Evolutionary conservation across 1,140 invertebrate genomes (phyloP), one percentile per base, ranked within the genome.

Genomic region (Nomia melanderi): DNA sequence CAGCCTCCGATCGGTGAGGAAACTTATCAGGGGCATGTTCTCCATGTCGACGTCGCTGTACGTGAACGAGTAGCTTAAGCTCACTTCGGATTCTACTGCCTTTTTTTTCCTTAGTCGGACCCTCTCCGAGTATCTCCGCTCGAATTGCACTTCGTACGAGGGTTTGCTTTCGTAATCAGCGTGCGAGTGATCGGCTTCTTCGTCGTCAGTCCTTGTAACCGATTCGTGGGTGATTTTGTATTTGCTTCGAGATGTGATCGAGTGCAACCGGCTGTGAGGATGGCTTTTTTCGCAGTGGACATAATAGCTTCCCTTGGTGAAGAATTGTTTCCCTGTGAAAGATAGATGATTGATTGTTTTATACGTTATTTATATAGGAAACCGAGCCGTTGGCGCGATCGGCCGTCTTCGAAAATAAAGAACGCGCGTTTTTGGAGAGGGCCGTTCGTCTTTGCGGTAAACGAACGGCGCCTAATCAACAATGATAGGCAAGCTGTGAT

Each of bases 271-370:
- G 0, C n/a, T 44, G 4, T 78, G 3, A 0, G 80, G 78, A 39
- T 87, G 86, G 0, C 11, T 1, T n/a, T 76, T 50, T 9, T 75
- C 71, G n/a, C 71, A 77, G 7, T 87, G 86, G 0, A 71, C 25
- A 36, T 86, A 86, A 31, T 69, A 84, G 5, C 78, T 64, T 0
- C 73, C 77, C 33, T 87, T 84, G 5, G 67, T 82, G 8, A n/a
- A 11, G 25, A 86, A 82, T n/a, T 0, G 69, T 6, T 33, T 31
- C 2, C 60, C 82, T 84, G 60, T 5, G 47, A 67, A 39, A 59
- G 44, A 6, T 39, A 59, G 4, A 36, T 36, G 33, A 36, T 36
- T 8, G 8, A n/a, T n/a, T n/a, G n/a, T n/a, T n/a, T n/a, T n/a
- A n/a, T n/a, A n/a, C n/a, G n/a, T n/a, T n/a, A n/a, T n/a, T n/a